A percentile compares a stretch with the other conserved stretches of the same genome.
These are phyloP conservation scores for Micromussa lordhowensis DNA, from an alignment of 92 coral and sea anemone species.

Conservation along the genomic window DNA sequence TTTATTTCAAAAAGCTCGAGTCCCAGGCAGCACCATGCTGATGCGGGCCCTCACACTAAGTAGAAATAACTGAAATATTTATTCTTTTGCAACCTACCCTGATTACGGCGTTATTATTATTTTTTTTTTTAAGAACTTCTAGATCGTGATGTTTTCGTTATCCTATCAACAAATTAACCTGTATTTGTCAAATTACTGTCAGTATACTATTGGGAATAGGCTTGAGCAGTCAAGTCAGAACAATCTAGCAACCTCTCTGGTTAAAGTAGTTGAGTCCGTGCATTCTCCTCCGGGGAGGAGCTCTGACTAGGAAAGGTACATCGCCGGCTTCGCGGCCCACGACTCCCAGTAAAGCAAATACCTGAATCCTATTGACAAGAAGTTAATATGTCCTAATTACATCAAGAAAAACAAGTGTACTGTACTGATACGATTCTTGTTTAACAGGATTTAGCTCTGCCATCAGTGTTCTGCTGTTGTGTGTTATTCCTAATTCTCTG, in stretches of 20 bases:
- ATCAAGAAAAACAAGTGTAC: background rate
- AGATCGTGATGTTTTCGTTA: too few relatives aligned
- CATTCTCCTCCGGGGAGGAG: background rate
- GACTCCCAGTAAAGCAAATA: background rate
- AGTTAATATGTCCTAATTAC: background rate
- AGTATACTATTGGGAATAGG: too few relatives aligned
- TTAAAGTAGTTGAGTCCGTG: background rate
- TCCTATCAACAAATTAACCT: too few relatives aligned
- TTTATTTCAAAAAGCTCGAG: too few relatives aligned
- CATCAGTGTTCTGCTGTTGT: constrained; percentile 77
- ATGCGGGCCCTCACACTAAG: too few relatives aligned
- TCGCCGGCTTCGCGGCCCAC: too few relatives aligned
- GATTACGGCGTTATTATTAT: background rate
- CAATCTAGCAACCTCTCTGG: background rate
- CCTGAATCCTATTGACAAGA: background rate
- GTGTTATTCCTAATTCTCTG: constrained; percentile 79
- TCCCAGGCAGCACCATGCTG: too few relatives aligned
- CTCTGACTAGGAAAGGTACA: background rate
- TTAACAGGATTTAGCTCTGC: constrained; percentile 74
- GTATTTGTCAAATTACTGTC: too few relatives aligned
- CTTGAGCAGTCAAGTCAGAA: too few relatives aligned
- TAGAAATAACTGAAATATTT: too few relatives aligned
- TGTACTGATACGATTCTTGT: background rate
- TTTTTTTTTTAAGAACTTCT: too few relatives aligned
- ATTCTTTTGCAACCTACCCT: background rate